phyloP scores from a whole-genome alignment of 1,140 invertebrate species.

The Bilobella aurantiaca region DNA sequence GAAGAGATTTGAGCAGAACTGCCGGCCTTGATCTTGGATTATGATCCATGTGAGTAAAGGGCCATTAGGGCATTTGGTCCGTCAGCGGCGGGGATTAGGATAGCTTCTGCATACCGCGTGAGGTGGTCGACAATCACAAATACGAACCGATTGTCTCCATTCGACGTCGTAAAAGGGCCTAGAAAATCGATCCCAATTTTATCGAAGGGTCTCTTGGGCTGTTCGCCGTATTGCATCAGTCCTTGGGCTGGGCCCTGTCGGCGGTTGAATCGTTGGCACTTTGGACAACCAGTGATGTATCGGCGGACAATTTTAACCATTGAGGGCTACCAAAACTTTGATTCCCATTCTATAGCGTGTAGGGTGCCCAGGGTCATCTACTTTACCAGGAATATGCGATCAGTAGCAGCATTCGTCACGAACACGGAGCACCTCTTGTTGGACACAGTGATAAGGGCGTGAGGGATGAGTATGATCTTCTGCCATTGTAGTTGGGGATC shows the following conservation, averaged over 20 bases:
- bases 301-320: background rate
- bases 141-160: background rate
- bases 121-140: background rate
- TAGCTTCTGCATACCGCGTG: conserved; percentile 11
- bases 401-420: no score
- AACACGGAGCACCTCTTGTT: no score
- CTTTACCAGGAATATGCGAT: no score
- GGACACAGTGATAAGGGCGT: no score
- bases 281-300: conserved; percentile 2
- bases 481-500: no score
- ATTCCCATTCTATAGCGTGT: conserved; percentile 14
- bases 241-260: background rate
- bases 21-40: conserved; percentile 37
- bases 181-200: conserved; percentile 17
- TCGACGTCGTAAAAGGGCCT: conserved; percentile 7
- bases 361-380: background rate
- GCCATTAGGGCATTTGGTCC: background rate
- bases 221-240: background rate
- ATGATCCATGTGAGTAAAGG: conserved; percentile 27
- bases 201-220: conserved; percentile 2
- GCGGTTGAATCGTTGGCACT: conserved; percentile 10
- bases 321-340: no score
- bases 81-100: background rate
- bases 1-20: conserved; percentile 37
- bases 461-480: no score